phyloP scores from a whole-genome alignment of 2,888 invertebrate species.

The Stictocephala bisonia region DNA sequence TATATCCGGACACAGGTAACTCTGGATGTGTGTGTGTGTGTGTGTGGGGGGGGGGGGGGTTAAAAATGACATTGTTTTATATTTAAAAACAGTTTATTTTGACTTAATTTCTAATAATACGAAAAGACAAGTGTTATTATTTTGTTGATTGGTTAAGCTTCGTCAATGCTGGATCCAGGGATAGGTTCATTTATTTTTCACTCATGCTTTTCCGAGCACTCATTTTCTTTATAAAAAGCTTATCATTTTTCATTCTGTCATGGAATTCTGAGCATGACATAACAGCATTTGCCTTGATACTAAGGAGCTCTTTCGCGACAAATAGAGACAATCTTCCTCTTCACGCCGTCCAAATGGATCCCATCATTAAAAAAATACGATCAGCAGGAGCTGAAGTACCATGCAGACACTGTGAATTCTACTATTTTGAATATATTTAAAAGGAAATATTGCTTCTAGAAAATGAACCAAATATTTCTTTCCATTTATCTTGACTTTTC shows the following conservation, averaged over 20 bases:
- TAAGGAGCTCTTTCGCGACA: not conserved
- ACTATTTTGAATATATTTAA: not conserved
- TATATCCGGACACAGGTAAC: no score
- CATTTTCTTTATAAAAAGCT: not conserved
- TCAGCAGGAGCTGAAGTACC: not conserved
- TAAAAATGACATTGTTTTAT: no score
- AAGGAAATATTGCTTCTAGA: not conserved
- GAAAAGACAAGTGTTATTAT: no score
- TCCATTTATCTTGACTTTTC: not conserved
- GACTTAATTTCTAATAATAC: no score
- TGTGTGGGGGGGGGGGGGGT: no score
- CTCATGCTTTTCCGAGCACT: not conserved
- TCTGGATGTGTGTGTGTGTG: no score
- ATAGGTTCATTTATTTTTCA: not conserved
- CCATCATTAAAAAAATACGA: not conserved
- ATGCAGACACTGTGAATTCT: not conserved
- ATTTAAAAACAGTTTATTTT: no score
- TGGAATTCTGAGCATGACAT: not conserved
- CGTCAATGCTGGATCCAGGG: no score
- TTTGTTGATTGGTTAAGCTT: no score
- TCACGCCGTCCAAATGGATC: not conserved
- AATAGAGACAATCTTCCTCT: not conserved
- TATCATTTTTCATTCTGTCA: not conserved
- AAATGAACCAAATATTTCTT: not conserved
- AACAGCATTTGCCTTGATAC: not conserved